phyloP scores from a whole-genome alignment of 2,113 vertebrate genomes.

The Balaeniceps rex region DNA sequence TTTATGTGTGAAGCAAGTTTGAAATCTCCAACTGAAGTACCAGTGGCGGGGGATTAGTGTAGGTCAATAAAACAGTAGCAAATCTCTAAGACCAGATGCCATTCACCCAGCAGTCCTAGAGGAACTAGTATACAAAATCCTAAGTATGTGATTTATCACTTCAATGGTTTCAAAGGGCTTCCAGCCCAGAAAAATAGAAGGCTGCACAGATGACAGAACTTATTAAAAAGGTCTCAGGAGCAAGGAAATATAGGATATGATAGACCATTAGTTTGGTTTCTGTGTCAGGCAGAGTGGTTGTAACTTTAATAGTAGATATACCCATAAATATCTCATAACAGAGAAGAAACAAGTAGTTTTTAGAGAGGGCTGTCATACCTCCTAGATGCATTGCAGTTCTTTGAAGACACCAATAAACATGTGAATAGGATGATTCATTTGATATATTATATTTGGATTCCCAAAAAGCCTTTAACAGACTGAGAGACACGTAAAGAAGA shows the following conservation, averaged over 20 bases:
- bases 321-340: neutral
- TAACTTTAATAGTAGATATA: neutral
- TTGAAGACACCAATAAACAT: neutral
- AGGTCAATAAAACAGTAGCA: slow-evolving; percentile 42
- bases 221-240: neutral
- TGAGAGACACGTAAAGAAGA: neutral
- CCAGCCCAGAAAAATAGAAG: neutral
- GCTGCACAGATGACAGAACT: neutral
- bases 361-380: neutral
- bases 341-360: neutral
- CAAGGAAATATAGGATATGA: neutral
- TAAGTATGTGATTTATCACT: slow-evolving; percentile 24
- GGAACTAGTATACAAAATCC: neutral
- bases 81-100: neutral
- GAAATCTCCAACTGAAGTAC: neutral
- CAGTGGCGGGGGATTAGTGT: neutral
- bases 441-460: neutral
- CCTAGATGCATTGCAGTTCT: neutral
- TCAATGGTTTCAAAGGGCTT: neutral
- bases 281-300: neutral
- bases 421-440: neutral
- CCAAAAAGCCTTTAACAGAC: neutral
- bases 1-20: neutral
- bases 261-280: neutral
- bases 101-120: neutral